Evolutionary conservation across 2,797 vertebrate genomes (phyloP).

Genomic region (Apogon hyalosoma): DNA sequence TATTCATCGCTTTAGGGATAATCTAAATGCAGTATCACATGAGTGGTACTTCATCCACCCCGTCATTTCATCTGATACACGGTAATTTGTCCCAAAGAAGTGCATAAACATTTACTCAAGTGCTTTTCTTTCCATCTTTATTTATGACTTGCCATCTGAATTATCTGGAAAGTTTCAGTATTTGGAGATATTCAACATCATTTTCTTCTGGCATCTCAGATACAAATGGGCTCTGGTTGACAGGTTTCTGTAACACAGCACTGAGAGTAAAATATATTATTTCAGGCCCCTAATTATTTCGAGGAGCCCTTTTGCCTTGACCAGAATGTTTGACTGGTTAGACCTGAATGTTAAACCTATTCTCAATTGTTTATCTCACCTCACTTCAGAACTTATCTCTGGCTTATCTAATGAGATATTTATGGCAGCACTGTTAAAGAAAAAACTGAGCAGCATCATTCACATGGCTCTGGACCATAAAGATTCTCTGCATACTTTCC

Average conservation of each 20-base stretch:
- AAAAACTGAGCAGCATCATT: constrained; percentile 60
- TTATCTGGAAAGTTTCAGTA: constrained; percentile 9
- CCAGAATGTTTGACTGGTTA: constrained; percentile 53
- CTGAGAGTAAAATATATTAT: constrained; percentile 44
- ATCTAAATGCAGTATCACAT: constrained; percentile 12
- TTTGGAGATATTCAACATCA: constrained; percentile 19
- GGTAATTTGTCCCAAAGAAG: not conserved
- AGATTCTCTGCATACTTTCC: constrained; percentile 58
- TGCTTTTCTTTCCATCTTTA: not conserved
- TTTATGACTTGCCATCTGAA: constrained; percentile 7
- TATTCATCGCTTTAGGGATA: constrained; percentile 1
- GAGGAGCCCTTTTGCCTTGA: constrained; percentile 39
- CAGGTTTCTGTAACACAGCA: constrained; percentile 44
- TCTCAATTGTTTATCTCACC: constrained; percentile 59
- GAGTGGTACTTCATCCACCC: not conserved
- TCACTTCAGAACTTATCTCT: constrained; percentile 63
- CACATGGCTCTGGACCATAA: constrained; percentile 64
- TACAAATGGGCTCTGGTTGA: constrained; percentile 29
- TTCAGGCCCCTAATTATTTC: constrained; percentile 51
- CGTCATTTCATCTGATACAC: not conserved
- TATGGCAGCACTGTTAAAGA: constrained; percentile 68
- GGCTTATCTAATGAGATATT: constrained; percentile 78
- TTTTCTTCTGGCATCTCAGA: constrained; percentile 3
- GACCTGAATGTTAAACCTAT: constrained; percentile 64
- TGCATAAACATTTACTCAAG: constrained; percentile 12